These are phyloP conservation scores for Magallana gigas DNA, from an alignment of 1,140 invertebrate species.

Conservation along the genomic window DNA sequence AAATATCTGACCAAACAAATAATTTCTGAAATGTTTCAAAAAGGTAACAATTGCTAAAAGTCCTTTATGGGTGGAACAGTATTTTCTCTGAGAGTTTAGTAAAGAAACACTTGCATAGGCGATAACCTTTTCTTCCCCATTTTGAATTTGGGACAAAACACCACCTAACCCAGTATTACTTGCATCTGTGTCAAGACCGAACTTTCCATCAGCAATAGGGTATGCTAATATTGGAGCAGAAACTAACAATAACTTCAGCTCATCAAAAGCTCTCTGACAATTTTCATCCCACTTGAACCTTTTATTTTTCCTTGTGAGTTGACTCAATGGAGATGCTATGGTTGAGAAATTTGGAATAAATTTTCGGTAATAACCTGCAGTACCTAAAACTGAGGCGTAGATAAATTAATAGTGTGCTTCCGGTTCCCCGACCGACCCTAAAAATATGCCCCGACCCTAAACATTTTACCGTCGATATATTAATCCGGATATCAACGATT, in stretches of 20 bases:
- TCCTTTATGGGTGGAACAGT: conserved; percentile 20
- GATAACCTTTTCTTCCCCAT: conserved; percentile 20
- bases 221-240: conserved; percentile 44
- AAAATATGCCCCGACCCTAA: too few species aligned
- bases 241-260: conserved; percentile 12
- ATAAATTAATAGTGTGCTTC: too few species aligned
- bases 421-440: too few species aligned
- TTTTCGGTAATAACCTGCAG: too few species aligned
- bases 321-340: conserved; percentile 17
- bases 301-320: conserved; percentile 26
- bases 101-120: not conserved
- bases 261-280: conserved; percentile 10
- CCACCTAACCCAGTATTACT: conserved; percentile 11
- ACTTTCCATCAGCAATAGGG: conserved; percentile 13
- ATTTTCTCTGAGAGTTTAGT: conserved; percentile 6
- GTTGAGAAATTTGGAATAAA: too few species aligned
- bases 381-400: too few species aligned
- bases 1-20: not conserved
- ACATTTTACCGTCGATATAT: too few species aligned
- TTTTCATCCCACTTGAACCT: conserved; percentile 40
- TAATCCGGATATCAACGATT: too few species aligned
- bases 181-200: conserved; percentile 26
- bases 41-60: not conserved
- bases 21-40: conserved; percentile 31
- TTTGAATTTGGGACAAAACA: conserved; percentile 1